Evolutionary conservation across 2,113 vertebrate genomes (phyloP), one percentile per base, ranked within the genome.

Genomic region (Amazona vittata): DNA sequence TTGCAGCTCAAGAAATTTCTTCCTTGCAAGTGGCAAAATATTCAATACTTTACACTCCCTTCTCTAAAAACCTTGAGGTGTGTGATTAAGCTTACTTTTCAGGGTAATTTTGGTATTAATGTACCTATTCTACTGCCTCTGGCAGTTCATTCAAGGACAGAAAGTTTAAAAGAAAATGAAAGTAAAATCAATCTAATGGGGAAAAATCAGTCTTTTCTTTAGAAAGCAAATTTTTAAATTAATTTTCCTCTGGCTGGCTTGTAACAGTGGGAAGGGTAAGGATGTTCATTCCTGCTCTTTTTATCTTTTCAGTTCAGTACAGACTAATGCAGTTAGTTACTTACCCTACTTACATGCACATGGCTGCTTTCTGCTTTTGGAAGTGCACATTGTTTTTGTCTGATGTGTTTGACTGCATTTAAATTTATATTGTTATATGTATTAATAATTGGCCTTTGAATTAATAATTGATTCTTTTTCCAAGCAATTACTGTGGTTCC

Each of bases 71-170:
- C 22, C 20, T 83, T 68, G 44, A 83, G 50, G 50, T 86, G 5
- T 84, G 46, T 81, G 79, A 94, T 91, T 92, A 81, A 86, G 77
- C 53, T 85, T 85, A 80, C 22, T 80, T 93, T 91, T 89, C 41
- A 69, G 71, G n/a, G 49, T 83, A 90, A 93, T 81, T 90, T 92
- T 78, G 20, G 15, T 94, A 50, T 92, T 88, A 59, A 96, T 90
- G n/a, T 46, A 59, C 47, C 52, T 96, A 4, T 24, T 86, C 68
- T 44, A 60, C 63, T 86, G 71, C 75, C 63, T 88, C 67, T 94
- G 67, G 60, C 79, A 70, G 10, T 86, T 86, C 49, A 64, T 83
- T 90, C 63, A 67, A 74, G n/a, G 64, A 92, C 26, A 83, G 7
- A 17, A 79, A 83, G n/a, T 33, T 89, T 43, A 75, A 92, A 83